Evolutionary conservation across 2,888 invertebrate species (phyloP), one percentile per base, ranked within the genome.

Genomic region (Esperia sulphurella): DNA sequence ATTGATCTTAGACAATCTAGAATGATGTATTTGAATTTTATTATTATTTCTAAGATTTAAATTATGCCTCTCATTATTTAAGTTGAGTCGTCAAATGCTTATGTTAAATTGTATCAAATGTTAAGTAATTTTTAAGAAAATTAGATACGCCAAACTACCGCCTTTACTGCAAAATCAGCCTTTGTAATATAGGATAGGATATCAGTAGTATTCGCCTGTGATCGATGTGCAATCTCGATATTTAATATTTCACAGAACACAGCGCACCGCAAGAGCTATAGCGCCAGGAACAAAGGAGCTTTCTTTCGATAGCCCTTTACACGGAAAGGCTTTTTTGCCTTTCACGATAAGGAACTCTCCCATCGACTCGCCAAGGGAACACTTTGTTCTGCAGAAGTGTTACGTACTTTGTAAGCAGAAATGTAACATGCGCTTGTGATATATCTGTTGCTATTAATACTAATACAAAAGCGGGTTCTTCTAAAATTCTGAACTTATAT

Each of bases 251-350:
- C 41, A 37, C 45, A 46, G 14, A 40, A 30, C 39, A 30, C 31
- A 8, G 41, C 47, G 38, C n/a, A n/a, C n/a, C n/a, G n/a, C n/a
- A n/a, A n/a, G n/a, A 44, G 13, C 30, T 39, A 35, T 56, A 62
- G 62, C 54, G 57, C 52, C 59, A 64, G 67, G 80, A 82, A 86
- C 85, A 86, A 87, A 84, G 75, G 71, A 63, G 72, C 77, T 73
- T 77, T 79, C 71, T 63, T 71, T 81, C 85, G 78, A 79, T 77
- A 73, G 72, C 81, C 67, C 79, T 89, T 82, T 79, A 88, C 86
- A 86, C 67, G 82, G 73, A 85, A 88, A 87, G 73, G 80, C 84
- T 83, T 86, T 85, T 86, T 86, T 86, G 79, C 79, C 63, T 57
- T 71, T 75, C 64, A 67, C 80, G 81, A 83, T 83, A 84, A 84